Evolutionary conservation across 1,140 invertebrate species (phyloP).

Genomic region (Nixonia krombeini): DNA sequence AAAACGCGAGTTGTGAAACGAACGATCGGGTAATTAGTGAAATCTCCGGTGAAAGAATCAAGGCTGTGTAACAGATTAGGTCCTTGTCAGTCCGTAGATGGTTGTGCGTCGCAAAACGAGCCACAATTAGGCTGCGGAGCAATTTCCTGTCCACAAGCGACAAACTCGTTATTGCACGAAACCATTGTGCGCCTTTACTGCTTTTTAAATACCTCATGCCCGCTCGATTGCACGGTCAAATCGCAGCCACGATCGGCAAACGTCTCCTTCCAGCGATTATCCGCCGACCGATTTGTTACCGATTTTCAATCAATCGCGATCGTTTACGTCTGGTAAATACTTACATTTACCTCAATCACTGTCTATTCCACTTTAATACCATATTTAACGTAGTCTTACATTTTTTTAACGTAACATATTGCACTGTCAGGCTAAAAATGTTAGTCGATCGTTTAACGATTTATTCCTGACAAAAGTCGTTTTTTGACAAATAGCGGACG

Average conservation of each 20-base stretch:
- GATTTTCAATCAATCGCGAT: too few relatives aligned
- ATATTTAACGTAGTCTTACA: too few relatives aligned
- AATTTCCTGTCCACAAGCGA: conserved; percentile 60
- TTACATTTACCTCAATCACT: too few relatives aligned
- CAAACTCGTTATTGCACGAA: conserved; percentile 58
- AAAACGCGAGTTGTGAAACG: background rate
- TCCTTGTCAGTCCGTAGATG: conserved; percentile 38
- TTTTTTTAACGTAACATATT: too few relatives aligned
- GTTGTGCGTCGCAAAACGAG: conserved; percentile 18
- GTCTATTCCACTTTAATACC: too few relatives aligned
- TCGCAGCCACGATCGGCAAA: background rate
- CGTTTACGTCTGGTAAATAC: too few relatives aligned
- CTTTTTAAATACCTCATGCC: conserved; percentile 48
- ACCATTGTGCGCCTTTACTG: conserved; percentile 57
- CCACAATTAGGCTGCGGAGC: conserved; percentile 58
- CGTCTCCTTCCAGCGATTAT: background rate
- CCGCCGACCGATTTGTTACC: background rate
- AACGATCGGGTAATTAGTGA: conserved; percentile 17
- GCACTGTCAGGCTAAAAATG: too few relatives aligned
- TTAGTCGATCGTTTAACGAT: too few relatives aligned
- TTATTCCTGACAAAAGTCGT: too few relatives aligned
- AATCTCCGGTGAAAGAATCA: conserved; percentile 39
- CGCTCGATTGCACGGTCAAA: background rate
- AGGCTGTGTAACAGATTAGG: conserved; percentile 42
- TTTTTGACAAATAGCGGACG: too few relatives aligned